phyloP scores from a whole-genome alignment of 35 echinoderm and acorn worm species.

The Strongylocentrotus purpuratus region DNA sequence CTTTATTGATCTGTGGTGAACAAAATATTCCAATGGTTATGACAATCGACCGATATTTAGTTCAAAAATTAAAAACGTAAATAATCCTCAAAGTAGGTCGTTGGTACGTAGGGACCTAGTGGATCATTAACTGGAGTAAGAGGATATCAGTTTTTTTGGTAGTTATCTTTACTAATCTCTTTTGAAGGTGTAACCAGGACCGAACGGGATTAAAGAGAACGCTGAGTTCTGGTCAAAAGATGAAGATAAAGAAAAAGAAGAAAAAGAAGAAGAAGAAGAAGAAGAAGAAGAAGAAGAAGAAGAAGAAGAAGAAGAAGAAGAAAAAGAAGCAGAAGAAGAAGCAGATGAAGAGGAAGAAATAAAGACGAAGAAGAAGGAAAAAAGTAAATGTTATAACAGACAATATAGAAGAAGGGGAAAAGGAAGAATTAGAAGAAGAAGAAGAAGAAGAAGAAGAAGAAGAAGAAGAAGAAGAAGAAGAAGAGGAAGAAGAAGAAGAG shows the following conservation, averaged over 20 bases:
- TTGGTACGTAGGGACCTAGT: background rate
- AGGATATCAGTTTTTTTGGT: background rate
- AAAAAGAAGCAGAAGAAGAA: background rate
- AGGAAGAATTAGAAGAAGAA: background rate
- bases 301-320: background rate
- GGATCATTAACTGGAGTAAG: background rate
- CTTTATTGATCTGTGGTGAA: no score
- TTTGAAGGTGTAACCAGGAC: background rate
- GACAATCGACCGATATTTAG: background rate
- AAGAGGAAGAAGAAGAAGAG: background rate
- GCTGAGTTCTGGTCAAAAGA: no score
- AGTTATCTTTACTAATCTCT: background rate
- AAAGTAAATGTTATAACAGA: no score
- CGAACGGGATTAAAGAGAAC: no score
- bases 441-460: background rate
- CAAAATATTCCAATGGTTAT: background rate
- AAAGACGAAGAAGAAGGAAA: no score
- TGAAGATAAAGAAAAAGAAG: no score
- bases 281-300: no score
- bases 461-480: conserved; percentile 1
- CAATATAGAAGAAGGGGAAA: no score
- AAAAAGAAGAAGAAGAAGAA: no score
- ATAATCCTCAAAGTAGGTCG: background rate
- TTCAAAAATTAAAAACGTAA: background rate
- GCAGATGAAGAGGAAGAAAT: no score